Conservation (phyloP, 2,888 invertebrate genomes). For the Apomyelois bistriatella region DNA sequence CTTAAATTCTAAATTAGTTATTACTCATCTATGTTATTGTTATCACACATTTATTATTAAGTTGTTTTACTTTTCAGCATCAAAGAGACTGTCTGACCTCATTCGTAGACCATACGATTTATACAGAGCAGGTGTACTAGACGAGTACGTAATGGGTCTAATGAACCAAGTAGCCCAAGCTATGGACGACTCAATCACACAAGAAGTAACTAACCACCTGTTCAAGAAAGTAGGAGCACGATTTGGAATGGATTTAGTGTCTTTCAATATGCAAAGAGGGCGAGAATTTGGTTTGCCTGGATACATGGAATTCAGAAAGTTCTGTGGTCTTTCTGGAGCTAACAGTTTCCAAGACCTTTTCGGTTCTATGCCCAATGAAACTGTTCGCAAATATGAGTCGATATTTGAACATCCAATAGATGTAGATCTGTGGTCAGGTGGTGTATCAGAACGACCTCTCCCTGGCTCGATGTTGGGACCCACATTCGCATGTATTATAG, state of each 20-base stretch:
- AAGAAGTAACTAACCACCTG: slow-evolving; percentile 93
- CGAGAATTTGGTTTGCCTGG: slow-evolving; percentile 95
- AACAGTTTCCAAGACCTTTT: slow-evolving; percentile 89
- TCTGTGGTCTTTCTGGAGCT: slow-evolving; percentile 91
- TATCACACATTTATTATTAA: too few relatives aligned
- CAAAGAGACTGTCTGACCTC: slow-evolving; percentile 91
- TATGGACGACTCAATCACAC: slow-evolving; percentile 96
- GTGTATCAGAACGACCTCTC: slow-evolving; percentile 93
- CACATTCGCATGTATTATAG: slow-evolving; percentile 96
- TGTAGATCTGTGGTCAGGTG: slow-evolving; percentile 97
- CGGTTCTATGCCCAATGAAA: slow-evolving; percentile 93
- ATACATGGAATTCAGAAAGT: slow-evolving; percentile 95
- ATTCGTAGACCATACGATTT: slow-evolving; percentile 94
- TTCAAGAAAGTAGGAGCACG: slow-evolving; percentile 90
- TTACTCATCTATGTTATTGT: too few relatives aligned
- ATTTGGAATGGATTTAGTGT: slow-evolving; percentile 94
- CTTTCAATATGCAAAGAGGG: slow-evolving; percentile 96
- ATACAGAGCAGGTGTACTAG: slow-evolving; percentile 93
- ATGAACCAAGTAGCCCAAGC: slow-evolving; percentile 97
- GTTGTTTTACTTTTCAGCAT: slow-evolving; percentile 81
- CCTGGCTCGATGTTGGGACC: slow-evolving; percentile 96
- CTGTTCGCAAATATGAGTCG: slow-evolving; percentile 88
- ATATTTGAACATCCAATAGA: slow-evolving; percentile 95
- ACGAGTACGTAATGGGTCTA: slow-evolving; percentile 95
- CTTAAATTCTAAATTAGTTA: too few relatives aligned